phyloP scores from a whole-genome alignment of 2,797 vertebrate genomes.

The Kryptolebias ocellatus region DNA sequence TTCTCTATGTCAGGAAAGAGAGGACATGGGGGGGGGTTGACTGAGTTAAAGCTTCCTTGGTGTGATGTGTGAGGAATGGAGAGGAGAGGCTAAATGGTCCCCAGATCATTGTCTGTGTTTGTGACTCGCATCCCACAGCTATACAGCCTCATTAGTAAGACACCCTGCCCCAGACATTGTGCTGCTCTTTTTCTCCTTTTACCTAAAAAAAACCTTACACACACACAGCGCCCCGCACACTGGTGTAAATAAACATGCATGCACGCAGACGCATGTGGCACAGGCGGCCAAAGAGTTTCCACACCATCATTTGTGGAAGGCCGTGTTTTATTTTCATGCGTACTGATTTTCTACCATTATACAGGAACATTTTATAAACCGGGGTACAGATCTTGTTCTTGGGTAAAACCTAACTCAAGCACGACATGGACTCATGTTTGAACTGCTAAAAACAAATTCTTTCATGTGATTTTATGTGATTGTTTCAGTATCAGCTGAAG shows the following conservation, averaged over 20 bases:
- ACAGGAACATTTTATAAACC: conserved; percentile 13
- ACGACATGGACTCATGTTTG: neutral
- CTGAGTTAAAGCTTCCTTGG: conserved; percentile 63
- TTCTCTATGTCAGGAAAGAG: conserved; percentile 39
- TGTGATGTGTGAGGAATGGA: conserved; percentile 74
- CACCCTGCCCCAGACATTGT: conserved; percentile 68
- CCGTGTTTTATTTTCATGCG: conserved; percentile 1
- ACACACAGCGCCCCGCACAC: conserved; percentile 26
- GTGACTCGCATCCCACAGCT: conserved; percentile 75
- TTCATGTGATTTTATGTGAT: neutral
- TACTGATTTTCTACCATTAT: neutral
- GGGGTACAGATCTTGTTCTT: neutral
- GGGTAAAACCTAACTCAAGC: neutral
- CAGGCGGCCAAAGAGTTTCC: conserved; percentile 10
- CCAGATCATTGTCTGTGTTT: conserved; percentile 73
- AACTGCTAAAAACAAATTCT: too few relatives aligned
- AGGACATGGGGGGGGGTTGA: conserved; percentile 57
- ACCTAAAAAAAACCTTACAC: conserved; percentile 42
- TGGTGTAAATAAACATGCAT: conserved; percentile 17
- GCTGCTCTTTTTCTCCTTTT: conserved; percentile 47
- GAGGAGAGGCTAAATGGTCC: conserved; percentile 75
- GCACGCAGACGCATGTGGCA: conserved; percentile 7
- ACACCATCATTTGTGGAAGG: conserved; percentile 26
- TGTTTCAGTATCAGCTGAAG: neutral
- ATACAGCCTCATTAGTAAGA: conserved; percentile 84